Evolutionary conservation across 2,888 invertebrate genomes (phyloP), one percentile per base, ranked within the genome.

Genomic region (Eilema griseolum): DNA sequence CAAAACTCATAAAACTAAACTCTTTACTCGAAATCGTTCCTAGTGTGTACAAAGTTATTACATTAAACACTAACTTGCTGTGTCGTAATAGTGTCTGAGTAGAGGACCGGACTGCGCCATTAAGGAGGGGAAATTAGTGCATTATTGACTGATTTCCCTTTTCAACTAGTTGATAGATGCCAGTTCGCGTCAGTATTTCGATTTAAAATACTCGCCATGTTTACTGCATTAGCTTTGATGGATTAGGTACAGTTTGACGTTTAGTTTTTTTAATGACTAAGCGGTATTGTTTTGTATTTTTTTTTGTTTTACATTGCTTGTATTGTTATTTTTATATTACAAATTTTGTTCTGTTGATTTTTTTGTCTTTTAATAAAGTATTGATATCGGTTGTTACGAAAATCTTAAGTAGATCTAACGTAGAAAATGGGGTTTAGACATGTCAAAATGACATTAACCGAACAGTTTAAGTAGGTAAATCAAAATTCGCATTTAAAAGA

Each of bases 61-160:
- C 85, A 87, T 89, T 87, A 88, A 82, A 84, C 84, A 86, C 83
- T 80, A 87, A 88, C 86, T 88, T 87, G 88, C 88, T 86, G 88
- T 81, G 78, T 85, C 88, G 91, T 90, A 89, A 90, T 90, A 90
- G 90, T 92, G 90, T 88, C 92, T 90, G 90, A 88, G 81, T 81
- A 75, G 81, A 81, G 81, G 81, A 81, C 83, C 81, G 83, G 83
- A 88, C 91, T 90, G 87, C 82, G 89, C 93, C 90, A 95, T 94
- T 94, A 93, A 93, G 92, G 90, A 93, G 88, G 93, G 95, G 95
- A 95, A 95, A 95, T 95, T 93, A 95, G 95, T 94, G 93, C 92
- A 95, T 95, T 94, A 95, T 95, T 93, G 94, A 94, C 94, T 95
- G 93, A 95, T 95, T 95, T 95, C 95, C 95, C 92, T 89, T 92